phyloP scores from a whole-genome alignment of 2,888 invertebrate species.

The Stenurella melanura region DNA sequence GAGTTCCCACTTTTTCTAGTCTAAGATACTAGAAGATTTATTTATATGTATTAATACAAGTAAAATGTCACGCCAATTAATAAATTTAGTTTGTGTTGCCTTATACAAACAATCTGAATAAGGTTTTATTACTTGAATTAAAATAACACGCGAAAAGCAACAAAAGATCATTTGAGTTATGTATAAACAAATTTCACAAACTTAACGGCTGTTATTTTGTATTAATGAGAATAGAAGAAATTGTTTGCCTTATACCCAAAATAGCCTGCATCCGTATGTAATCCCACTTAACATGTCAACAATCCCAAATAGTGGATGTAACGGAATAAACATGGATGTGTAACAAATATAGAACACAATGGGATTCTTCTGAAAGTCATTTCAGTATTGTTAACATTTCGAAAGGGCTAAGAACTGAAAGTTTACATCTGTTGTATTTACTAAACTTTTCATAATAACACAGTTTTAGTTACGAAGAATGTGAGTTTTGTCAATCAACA shows the following conservation, averaged over 20 bases:
- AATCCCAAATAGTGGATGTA: slow-evolving; percentile 40
- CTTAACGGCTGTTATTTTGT: background rate
- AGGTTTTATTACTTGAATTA: no score
- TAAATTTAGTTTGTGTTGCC: no score
- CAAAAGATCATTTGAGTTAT: background rate
- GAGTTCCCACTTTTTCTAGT: no score
- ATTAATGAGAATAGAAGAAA: slow-evolving; percentile 15
- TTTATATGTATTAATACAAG: no score
- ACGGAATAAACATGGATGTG: slow-evolving; percentile 38
- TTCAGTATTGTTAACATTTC: slow-evolving; percentile 19
- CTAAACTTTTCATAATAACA: slow-evolving; percentile 3
- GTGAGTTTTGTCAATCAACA: slow-evolving; percentile 16
- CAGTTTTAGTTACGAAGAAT: background rate
- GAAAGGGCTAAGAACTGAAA: slow-evolving; percentile 33
- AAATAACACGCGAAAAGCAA: background rate
- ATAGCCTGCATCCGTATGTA: slow-evolving; percentile 42
- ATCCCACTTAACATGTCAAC: slow-evolving; percentile 44
- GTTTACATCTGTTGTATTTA: slow-evolving; percentile 21
- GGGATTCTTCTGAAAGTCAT: slow-evolving; percentile 23
- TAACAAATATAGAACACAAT: slow-evolving; percentile 31
- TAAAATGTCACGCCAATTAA: no score
- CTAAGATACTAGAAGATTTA: no score
- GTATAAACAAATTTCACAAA: background rate
- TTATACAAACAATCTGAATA: background rate
- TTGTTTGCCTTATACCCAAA: slow-evolving; percentile 10